These are phyloP conservation scores for Nymphalis io DNA, from an alignment of 1,140 invertebrate species.

Conservation along the genomic window DNA sequence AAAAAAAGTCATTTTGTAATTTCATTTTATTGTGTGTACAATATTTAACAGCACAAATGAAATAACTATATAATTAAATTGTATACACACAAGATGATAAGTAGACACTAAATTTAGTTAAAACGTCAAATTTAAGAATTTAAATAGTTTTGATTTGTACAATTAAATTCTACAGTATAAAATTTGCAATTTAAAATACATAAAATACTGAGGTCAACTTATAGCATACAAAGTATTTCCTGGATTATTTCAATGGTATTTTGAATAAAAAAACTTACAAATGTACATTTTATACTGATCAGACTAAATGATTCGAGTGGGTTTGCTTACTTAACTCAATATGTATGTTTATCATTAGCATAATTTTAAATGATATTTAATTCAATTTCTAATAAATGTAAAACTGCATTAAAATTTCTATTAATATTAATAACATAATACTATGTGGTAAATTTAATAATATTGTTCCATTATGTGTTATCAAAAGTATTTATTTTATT, in stretches of 20 bases:
- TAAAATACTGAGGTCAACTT: slow-evolving; percentile 34
- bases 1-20: slow-evolving; percentile 15
- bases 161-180: slow-evolving; percentile 17
- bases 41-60: slow-evolving; percentile 50
- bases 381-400: slow-evolving; percentile 1
- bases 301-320: slow-evolving; percentile 27
- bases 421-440: not conserved
- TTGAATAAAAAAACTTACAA: slow-evolving; percentile 5
- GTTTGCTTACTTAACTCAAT: slow-evolving; percentile 13
- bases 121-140: slow-evolving; percentile 20
- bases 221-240: slow-evolving; percentile 26
- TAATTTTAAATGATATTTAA: not conserved
- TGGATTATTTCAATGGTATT: not conserved
- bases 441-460: slow-evolving; percentile 37
- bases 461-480: not conserved
- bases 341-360: not conserved
- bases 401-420: not conserved
- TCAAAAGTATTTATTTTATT: slow-evolving; percentile 10
- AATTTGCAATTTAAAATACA: slow-evolving; percentile 21
- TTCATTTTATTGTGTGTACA: slow-evolving; percentile 29
- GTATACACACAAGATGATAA: slow-evolving; percentile 48
- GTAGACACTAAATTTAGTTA: slow-evolving; percentile 42
- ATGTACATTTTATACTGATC: slow-evolving; percentile 12
- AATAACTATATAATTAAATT: slow-evolving; percentile 55
- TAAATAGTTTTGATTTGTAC: slow-evolving; percentile 12